These are phyloP conservation scores for Eupithecia abbreviata DNA, from an alignment of 2,888 invertebrate genomes.

Conservation along the genomic window DNA sequence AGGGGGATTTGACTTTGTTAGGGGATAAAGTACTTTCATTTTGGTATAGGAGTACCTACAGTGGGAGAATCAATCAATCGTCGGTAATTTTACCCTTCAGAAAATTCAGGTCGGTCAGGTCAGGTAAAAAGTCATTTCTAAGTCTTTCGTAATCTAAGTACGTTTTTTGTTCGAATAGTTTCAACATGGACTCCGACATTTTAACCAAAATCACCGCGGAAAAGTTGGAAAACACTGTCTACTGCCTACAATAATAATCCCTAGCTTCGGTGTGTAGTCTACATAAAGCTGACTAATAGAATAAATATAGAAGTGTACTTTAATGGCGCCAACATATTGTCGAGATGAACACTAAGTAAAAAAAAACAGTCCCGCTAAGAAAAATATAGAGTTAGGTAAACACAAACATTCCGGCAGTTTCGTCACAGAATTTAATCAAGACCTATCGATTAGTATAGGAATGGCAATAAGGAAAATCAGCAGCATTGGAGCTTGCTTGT, in stretches of 20 bases:
- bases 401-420: constrained; percentile 31
- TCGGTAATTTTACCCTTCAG: background rate
- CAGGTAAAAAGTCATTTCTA: background rate
- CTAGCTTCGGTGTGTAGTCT: background rate
- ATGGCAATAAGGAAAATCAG: constrained; percentile 71
- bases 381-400: constrained; percentile 28
- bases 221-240: background rate
- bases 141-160: background rate
- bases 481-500: constrained; percentile 64
- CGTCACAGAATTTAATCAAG: constrained; percentile 60
- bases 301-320: background rate
- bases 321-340: background rate
- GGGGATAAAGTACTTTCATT: constrained; percentile 2
- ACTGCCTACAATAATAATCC: background rate
- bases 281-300: background rate
- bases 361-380: constrained; percentile 12
- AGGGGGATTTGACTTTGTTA: constrained; percentile 6
- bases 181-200: background rate
- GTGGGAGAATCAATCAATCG: background rate
- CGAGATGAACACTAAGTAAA: constrained; percentile 2
- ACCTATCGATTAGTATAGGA: constrained; percentile 62
- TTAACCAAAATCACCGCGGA: background rate
- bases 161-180: background rate
- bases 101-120: background rate
- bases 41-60: background rate